These are phyloP conservation scores for Slavum lentiscoides DNA, from an alignment of 2,888 invertebrate genomes.

Conservation along the genomic window DNA sequence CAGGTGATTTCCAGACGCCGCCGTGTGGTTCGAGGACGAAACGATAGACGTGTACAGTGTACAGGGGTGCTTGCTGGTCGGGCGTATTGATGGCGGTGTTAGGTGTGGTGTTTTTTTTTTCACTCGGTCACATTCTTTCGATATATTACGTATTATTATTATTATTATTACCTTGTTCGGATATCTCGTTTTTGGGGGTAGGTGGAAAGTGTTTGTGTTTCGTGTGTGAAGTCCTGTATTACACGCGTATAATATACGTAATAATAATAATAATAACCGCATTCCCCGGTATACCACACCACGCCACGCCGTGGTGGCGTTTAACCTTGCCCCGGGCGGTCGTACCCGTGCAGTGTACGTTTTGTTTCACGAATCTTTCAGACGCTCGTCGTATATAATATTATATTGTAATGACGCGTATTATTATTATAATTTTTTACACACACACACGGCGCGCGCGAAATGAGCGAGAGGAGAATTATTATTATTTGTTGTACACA, in stretches of 20 bases:
- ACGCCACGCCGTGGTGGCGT: neutral
- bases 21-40: neutral
- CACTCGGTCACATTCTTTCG: slow-evolving; percentile 29
- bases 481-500: neutral
- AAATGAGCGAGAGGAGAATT: neutral
- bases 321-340: neutral
- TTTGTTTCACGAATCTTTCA: slow-evolving; percentile 24
- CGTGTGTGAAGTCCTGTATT: no score
- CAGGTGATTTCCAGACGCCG: slow-evolving; percentile 37
- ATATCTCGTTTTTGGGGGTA: slow-evolving; percentile 33
- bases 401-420: no score
- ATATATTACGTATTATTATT: neutral
- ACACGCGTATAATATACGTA: no score
- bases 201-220: neutral
- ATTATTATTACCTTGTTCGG: slow-evolving; percentile 32
- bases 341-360: neutral
- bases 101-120: slow-evolving; percentile 17
- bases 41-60: no score
- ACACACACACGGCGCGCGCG: neutral
- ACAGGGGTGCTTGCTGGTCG: no score
- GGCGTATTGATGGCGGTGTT: neutral
- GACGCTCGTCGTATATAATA: neutral
- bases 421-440: slow-evolving; percentile 27
- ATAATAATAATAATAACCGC: neutral
- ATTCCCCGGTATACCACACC: slow-evolving; percentile 19